Conservation (phyloP, 2,113 vertebrate genomes). For the Paradoxurus hermaphroditus region DNA sequence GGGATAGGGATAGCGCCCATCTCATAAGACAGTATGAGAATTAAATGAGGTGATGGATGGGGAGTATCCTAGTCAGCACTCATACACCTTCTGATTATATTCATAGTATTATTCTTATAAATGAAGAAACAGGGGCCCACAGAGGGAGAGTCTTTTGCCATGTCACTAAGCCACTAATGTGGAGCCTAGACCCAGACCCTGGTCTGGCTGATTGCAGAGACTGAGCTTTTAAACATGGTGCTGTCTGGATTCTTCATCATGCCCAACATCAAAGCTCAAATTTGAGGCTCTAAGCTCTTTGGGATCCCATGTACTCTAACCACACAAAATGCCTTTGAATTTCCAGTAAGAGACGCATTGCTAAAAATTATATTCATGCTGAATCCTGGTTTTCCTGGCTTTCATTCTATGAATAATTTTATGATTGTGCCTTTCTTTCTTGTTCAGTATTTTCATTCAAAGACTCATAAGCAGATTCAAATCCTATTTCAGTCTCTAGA, state of each 20-base stretch:
- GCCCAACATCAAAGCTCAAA: not conserved
- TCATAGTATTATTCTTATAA: not conserved
- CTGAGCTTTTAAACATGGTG: not conserved
- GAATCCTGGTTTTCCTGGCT: not conserved
- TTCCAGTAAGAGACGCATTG: not conserved
- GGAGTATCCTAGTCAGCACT: not conserved
- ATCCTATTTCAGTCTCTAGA: not conserved
- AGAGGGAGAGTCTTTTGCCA: not conserved
- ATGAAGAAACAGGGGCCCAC: not conserved
- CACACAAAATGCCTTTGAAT: slow-evolving; percentile 34
- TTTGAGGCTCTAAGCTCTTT: not conserved
- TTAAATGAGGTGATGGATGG: not conserved
- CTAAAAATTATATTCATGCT: not conserved
- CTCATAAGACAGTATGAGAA: not conserved
- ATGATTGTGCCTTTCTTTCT: not conserved
- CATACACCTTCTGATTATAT: not conserved
- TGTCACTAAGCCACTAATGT: not conserved
- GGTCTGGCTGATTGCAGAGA: not conserved
- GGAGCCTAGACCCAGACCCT: not conserved
- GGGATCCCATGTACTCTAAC: not conserved
- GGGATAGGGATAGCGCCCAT: not conserved
- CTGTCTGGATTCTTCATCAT: not conserved
- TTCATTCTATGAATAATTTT: slow-evolving; percentile 31
- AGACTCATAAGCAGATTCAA: not conserved
- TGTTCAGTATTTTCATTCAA: slow-evolving; percentile 33